phyloP scores from a whole-genome alignment of 1,140 invertebrate genomes.

The Caenorhabditis latens region DNA sequence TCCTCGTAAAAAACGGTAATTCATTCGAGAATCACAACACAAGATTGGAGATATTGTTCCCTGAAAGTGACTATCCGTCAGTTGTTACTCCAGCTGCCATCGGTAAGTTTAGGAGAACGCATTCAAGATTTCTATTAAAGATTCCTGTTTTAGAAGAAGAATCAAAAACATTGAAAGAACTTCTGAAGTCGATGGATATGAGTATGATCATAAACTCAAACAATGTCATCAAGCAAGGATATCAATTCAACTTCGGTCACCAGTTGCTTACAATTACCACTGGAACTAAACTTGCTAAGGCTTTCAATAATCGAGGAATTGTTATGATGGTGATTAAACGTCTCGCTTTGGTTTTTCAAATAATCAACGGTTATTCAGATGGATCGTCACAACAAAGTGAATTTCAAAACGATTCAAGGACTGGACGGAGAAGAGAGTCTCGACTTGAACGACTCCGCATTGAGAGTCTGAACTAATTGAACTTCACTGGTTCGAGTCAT shows the following conservation, averaged over 20 bases:
- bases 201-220: conserved; percentile 42
- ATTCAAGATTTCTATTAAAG: too few species aligned
- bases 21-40: conserved; percentile 17
- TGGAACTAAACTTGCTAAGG: not conserved
- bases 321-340: conserved; percentile 14
- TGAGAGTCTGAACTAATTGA: conserved; percentile 18
- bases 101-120: not conserved
- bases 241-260: not conserved
- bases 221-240: conserved; percentile 7
- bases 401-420: conserved; percentile 26
- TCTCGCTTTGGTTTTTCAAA: not conserved
- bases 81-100: not conserved
- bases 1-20: conserved; percentile 18
- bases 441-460: not conserved
- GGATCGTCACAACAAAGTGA: conserved; percentile 30
- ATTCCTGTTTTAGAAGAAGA: not conserved
- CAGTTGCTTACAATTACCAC: conserved; percentile 5
- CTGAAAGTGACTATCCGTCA: not conserved
- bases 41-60: not conserved
- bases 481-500: too few species aligned
- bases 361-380: not conserved
- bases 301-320: conserved; percentile 13
- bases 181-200: conserved; percentile 38
- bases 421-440: not conserved
- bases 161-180: not conserved